phyloP scores from a whole-genome alignment of 2,888 invertebrate species.

The Limnephilus lunatus region DNA sequence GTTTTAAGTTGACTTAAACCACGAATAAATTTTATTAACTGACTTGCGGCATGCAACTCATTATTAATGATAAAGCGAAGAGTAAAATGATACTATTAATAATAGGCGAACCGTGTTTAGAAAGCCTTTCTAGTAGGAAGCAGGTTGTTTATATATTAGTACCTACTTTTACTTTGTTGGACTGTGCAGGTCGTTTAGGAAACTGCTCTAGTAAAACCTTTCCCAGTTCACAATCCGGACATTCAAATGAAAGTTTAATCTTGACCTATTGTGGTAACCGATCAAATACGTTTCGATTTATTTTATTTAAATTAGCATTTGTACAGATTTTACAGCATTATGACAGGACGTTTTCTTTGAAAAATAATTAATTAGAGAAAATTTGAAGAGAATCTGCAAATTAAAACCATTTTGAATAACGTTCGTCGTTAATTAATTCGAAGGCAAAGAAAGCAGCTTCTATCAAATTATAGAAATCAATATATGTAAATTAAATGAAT shows the following conservation, averaged over 20 bases:
- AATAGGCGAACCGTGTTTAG: background rate
- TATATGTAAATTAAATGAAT: background rate
- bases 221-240: background rate
- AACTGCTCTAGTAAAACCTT: background rate
- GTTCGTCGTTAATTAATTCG: background rate
- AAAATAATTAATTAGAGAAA: background rate
- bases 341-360: background rate
- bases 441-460: no score
- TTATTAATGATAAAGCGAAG: background rate
- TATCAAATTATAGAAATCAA: background rate
- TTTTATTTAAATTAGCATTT: background rate
- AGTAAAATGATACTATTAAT: background rate
- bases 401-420: background rate
- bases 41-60: background rate
- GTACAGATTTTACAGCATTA: background rate
- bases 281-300: no score
- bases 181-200: conserved; percentile 2
- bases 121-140: conserved; percentile 2
- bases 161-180: background rate
- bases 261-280: background rate
- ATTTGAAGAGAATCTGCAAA: background rate
- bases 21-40: background rate
- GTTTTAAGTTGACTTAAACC: background rate
- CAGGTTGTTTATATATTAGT: background rate
- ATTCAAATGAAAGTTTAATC: background rate